Evolutionary conservation across 2,113 vertebrate species (phyloP).

Genomic region (Azemiops feae): DNA sequence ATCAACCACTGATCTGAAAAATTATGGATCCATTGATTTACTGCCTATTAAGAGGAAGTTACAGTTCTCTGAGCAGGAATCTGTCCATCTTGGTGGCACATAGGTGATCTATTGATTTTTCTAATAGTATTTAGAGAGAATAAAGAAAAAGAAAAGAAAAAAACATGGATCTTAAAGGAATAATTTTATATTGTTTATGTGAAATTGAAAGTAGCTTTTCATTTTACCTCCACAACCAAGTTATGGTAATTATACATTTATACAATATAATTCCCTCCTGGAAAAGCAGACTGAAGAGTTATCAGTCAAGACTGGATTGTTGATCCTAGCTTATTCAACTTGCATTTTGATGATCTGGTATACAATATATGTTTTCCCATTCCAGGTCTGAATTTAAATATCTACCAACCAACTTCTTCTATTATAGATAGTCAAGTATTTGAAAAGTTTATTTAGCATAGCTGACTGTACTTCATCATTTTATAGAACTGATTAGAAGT

Average conservation of each 20-base stretch:
- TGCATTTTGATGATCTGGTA: background rate
- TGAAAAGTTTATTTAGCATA: background rate
- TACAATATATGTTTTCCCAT: background rate
- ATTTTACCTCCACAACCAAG: background rate
- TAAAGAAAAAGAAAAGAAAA: background rate
- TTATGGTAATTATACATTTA: background rate
- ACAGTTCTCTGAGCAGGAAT: background rate
- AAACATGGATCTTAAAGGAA: background rate
- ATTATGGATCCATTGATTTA: background rate
- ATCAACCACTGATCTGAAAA: background rate
- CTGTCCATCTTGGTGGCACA: background rate
- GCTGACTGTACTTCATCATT: background rate
- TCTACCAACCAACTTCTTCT: background rate
- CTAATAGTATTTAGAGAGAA: background rate
- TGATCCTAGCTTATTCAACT: background rate
- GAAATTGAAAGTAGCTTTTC: background rate
- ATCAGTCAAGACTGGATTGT: background rate
- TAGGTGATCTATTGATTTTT: background rate
- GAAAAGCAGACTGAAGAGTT: background rate
- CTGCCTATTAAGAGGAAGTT: background rate
- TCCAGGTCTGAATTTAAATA: background rate
- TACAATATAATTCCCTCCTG: background rate
- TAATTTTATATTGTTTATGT: background rate
- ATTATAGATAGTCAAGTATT: background rate
- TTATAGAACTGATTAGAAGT: background rate